These are phyloP conservation scores for Pygoscelis antarcticus DNA, from an alignment of 2,113 vertebrate species.

Conservation along the genomic window DNA sequence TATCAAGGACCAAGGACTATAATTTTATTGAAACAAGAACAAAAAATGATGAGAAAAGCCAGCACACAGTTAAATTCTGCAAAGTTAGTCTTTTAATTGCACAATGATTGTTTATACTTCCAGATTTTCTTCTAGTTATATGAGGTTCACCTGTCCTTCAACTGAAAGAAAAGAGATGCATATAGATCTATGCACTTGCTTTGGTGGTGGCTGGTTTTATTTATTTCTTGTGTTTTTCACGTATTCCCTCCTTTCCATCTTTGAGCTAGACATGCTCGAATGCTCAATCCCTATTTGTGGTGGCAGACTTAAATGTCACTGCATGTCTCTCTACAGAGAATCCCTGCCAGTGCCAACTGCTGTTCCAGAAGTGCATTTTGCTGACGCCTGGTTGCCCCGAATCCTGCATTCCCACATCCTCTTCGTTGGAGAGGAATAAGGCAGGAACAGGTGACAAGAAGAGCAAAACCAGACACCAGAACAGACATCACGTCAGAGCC, in stretches of 20 bases:
- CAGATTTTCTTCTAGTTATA: background rate
- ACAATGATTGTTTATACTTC: too few species aligned
- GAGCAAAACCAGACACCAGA: background rate
- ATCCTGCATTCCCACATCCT: background rate
- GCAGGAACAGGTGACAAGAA: background rate
- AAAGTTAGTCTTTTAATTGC: background rate
- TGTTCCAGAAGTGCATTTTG: background rate
- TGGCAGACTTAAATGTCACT: background rate
- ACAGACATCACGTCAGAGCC: background rate
- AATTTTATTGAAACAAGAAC: background rate
- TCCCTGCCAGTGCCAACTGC: background rate
- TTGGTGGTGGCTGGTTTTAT: background rate
- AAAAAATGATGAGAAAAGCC: background rate
- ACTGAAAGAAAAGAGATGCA: background rate
- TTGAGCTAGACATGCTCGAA: background rate
- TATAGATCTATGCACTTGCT: background rate
- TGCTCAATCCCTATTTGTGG: background rate
- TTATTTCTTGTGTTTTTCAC: background rate
- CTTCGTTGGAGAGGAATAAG: accelerated
- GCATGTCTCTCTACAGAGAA: background rate
- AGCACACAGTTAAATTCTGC: background rate
- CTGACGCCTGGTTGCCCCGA: background rate
- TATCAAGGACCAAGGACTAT: background rate
- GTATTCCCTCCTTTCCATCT: background rate
- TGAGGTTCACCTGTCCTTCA: background rate